Conservation (phyloP, 2,888 invertebrate species). For the Hololepta plana region DNA sequence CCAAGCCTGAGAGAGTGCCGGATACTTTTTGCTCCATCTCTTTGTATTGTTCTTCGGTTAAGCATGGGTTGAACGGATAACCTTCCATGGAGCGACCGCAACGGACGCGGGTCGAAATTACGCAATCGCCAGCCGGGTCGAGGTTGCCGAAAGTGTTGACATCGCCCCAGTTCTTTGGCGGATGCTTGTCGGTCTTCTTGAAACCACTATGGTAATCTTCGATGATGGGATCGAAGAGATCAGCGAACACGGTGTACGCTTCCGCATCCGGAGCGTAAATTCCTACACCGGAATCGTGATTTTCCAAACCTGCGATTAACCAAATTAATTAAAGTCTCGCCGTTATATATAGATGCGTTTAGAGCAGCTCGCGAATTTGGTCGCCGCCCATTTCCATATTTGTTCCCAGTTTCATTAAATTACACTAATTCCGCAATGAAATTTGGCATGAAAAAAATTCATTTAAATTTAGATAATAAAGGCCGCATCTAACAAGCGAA, state of each 20-base stretch:
- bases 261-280: slow-evolving; percentile 97
- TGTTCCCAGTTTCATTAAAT: too few species aligned
- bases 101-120: slow-evolving; percentile 90
- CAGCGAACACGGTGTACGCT: slow-evolving; percentile 79
- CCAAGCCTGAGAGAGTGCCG: slow-evolving; percentile 59
- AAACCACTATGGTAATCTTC: slow-evolving; percentile 94
- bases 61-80: slow-evolving; percentile 94
- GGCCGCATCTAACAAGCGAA: too few species aligned
- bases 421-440: too few species aligned
- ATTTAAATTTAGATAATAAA: too few species aligned
- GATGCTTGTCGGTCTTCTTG: slow-evolving; percentile 88
- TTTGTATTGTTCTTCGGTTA: slow-evolving; percentile 92
- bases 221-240: slow-evolving; percentile 93
- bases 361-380: too few species aligned
- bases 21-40: slow-evolving; percentile 91
- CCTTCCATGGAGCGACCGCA: slow-evolving; percentile 91
- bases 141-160: slow-evolving; percentile 76
- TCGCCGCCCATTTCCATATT: too few species aligned
- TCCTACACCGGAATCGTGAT: slow-evolving; percentile 91
- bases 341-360: slow-evolving; percentile 1
- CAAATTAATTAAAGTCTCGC: background rate
- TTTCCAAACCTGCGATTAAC: slow-evolving; percentile 60
- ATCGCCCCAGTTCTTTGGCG: slow-evolving; percentile 87
- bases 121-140: slow-evolving; percentile 78
- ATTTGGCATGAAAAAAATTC: too few species aligned